phyloP scores from a whole-genome alignment of 2,888 invertebrate genomes.

The Philhelius pedissequus region DNA sequence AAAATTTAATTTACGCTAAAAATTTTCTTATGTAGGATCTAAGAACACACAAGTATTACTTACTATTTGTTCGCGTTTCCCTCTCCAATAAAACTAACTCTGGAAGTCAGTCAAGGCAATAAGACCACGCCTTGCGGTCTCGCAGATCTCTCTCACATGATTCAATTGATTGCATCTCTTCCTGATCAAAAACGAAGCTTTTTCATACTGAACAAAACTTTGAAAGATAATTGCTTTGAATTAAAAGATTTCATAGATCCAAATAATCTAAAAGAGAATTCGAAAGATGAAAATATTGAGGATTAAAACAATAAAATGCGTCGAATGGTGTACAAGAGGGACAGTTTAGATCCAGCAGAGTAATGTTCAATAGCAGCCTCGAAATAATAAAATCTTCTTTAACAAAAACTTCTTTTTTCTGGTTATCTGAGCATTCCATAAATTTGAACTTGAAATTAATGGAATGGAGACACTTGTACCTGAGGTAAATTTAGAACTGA shows the following conservation, averaged over 20 bases:
- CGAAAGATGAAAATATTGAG: constrained; percentile 72
- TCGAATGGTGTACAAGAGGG: constrained; percentile 89
- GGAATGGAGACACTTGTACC: constrained; percentile 98
- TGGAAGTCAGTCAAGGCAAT: constrained; percentile 74
- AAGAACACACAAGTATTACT: constrained; percentile 94
- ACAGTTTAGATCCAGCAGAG: constrained; percentile 92
- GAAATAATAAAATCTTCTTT: neutral
- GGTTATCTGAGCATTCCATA: constrained; percentile 90
- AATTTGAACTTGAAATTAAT: constrained; percentile 97
- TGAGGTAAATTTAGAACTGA: constrained; percentile 89
- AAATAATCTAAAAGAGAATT: constrained; percentile 45
- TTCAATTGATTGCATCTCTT: constrained; percentile 75
- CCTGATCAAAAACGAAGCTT: constrained; percentile 80
- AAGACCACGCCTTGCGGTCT: constrained; percentile 72
- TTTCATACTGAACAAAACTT: constrained; percentile 77
- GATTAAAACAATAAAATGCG: constrained; percentile 88
- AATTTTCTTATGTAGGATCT: constrained; percentile 85
- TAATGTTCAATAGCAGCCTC: constrained; percentile 76
- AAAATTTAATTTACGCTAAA: no score
- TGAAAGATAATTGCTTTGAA: constrained; percentile 73
- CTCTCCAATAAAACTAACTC: constrained; percentile 83
- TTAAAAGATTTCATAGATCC: constrained; percentile 71
- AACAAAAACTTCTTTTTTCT: constrained; percentile 76
- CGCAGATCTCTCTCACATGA: constrained; percentile 78
- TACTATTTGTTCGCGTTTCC: constrained; percentile 99